A percentile compares a stretch with the other conserved stretches of the same genome.
Conservation (phyloP, 2,888 invertebrate species). For the Panzeria rudis region DNA sequence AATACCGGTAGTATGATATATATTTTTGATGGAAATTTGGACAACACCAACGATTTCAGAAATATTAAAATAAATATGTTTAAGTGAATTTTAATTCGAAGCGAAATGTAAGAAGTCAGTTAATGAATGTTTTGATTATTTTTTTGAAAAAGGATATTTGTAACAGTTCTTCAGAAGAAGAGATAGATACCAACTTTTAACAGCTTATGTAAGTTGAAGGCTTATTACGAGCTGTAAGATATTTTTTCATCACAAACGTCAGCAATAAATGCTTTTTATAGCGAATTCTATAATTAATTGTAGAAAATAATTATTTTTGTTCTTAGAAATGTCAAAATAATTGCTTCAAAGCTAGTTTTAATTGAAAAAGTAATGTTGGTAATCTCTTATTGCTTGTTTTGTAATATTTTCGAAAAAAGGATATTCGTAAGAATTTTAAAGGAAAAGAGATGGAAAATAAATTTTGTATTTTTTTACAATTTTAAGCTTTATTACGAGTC, state of each 20-base stretch:
- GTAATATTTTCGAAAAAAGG: not conserved
- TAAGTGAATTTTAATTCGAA: no score
- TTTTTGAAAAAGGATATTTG: not conserved
- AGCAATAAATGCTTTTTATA: no score
- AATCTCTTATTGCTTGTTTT: not conserved
- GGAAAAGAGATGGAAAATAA: no score
- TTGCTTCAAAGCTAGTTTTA: not conserved
- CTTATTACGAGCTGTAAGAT: not conserved
- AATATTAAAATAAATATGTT: not conserved
- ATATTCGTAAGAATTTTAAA: not conserved
- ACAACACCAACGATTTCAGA: no score
- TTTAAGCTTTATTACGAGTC: not conserved
- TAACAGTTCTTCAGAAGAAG: not conserved
- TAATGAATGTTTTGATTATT: not conserved
- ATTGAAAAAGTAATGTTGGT: not conserved
- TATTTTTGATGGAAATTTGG: not conserved
- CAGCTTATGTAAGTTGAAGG: not conserved
- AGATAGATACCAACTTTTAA: not conserved
- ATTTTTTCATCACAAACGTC: not conserved
- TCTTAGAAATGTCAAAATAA: no score
- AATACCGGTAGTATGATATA: no score
- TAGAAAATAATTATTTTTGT: no score
- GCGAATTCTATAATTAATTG: no score
- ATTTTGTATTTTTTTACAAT: no score
- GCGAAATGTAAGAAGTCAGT: not conserved